Base-by-base conservation (phyloP, 1,140 invertebrate species). In the Micrasema longulum region DNA sequence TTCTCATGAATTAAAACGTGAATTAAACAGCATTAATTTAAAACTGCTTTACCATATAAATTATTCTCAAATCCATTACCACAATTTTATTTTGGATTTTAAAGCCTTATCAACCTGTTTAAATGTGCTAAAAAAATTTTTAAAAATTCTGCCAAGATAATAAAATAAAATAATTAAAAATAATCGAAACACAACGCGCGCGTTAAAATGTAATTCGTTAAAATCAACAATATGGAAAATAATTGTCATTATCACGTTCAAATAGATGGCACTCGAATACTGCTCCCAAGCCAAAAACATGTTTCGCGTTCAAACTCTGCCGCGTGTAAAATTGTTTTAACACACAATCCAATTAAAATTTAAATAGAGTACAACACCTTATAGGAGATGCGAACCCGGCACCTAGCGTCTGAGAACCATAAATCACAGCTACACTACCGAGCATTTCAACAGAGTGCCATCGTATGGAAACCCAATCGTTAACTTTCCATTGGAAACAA, bases 291-390 rank as follows among this genome's bases (percentile, higher is more conserved):
- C 43, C 22, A 6, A 26, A 12, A 47, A 64, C 43, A 64, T 47
- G 60, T 38, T 20, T 20, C 22, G 41, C 41, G 20, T 64, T 26
- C 41, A 64, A 64, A 64, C 41, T 48, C 41, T 1, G 35, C 38
- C 6, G 41, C 53, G 50, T 68, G 65, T 55, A 68, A 68, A 74
- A 71, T 53, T 75, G 73, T 75, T 71, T 66, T 71, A 68, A 75
- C 73, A 75, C 62, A 75, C 63, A 69, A 52, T 71, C 73, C 69
- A 75, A 75, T 75, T 75, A 75, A 75, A 72, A 75, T 75, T 72
- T 72, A 75, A 75, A 75, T 75, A 75, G 69, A 72, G 74, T 72
- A 67, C 73, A 69, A 16, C 52, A 65, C 73, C 69, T 72, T 75
- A 72, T 75, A 71, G 73, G 73, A 53, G 57, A 55, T 47, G 57